Percentiles rank a stretch among this genome's conserved stretches.
Conservation (phyloP, 2,797 vertebrate species). For the Sylvilagus floridanus region DNA sequence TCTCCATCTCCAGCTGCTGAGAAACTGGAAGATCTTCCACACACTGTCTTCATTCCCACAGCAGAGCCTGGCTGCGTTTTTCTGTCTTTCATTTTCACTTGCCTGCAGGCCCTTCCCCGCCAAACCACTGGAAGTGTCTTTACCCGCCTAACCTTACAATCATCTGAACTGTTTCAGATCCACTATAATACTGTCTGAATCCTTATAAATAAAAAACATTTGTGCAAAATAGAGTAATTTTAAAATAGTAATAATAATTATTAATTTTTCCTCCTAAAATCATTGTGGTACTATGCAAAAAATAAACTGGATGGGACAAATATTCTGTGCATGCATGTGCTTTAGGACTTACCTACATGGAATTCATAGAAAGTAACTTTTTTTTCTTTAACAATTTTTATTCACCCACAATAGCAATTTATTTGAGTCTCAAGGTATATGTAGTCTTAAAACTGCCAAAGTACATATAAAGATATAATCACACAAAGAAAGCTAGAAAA, state of each 20-base stretch:
- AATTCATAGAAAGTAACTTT: neutral
- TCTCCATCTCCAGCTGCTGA: neutral
- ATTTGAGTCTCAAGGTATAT: neutral
- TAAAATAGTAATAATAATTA: neutral
- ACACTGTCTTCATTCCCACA: neutral
- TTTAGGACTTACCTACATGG: neutral
- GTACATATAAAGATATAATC: neutral
- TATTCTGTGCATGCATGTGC: neutral
- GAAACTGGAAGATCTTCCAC: neutral
- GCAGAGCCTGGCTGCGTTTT: neutral
- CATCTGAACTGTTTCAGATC: neutral
- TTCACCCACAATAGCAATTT: neutral
- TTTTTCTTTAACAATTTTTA: constrained; percentile 2
- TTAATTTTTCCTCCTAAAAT: neutral
- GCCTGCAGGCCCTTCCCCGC: neutral
- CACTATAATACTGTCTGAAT: neutral
- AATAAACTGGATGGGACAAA: neutral
- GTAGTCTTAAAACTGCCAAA: neutral
- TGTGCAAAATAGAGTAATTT: neutral
- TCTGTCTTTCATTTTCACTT: neutral
- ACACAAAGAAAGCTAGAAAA: neutral
- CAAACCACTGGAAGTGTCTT: neutral
- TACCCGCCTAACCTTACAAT: neutral
- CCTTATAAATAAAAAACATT: neutral
- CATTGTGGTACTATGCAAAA: neutral